A percentile compares a stretch with the other conserved stretches of the same genome.
Conservation (phyloP, 2,888 invertebrate genomes). For the Elgonia sp. region DNA sequence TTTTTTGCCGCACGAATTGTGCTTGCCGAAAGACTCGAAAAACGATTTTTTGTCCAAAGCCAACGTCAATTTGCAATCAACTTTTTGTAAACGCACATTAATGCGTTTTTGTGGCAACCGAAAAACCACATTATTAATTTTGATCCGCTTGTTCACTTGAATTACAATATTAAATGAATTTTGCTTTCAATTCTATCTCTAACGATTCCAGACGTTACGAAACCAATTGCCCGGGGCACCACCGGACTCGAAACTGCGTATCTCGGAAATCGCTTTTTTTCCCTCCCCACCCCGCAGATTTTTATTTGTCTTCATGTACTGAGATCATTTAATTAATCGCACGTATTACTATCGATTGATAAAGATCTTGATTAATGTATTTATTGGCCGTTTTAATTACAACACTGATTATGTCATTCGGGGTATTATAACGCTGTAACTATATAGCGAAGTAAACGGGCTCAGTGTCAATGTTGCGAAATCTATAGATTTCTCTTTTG, state of each 20-base stretch:
- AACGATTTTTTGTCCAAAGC: slow-evolving; percentile 3
- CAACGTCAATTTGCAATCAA: slow-evolving; percentile 45
- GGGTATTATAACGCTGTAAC: slow-evolving; percentile 68
- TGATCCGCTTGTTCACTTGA: background rate
- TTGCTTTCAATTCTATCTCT: slow-evolving; percentile 46
- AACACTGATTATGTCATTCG: slow-evolving; percentile 69
- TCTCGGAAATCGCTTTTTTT: slow-evolving; percentile 12
- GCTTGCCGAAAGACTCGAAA: slow-evolving; percentile 20
- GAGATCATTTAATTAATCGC: slow-evolving; percentile 44
- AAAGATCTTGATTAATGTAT: slow-evolving; percentile 61
- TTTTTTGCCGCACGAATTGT: slow-evolving; percentile 29
- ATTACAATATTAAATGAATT: slow-evolving; percentile 24
- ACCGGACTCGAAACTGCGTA: slow-evolving; percentile 3
- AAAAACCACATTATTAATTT: slow-evolving; percentile 47
- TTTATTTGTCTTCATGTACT: background rate
- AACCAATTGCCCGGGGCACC: background rate
- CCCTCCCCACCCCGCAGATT: background rate
- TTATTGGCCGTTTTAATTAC: slow-evolving; percentile 66
- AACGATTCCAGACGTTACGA: slow-evolving; percentile 29
- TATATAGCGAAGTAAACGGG: slow-evolving; percentile 71
- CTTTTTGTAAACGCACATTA: slow-evolving; percentile 53
- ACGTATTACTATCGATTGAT: slow-evolving; percentile 43
- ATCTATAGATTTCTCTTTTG: slow-evolving; percentile 82
- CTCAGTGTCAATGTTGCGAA: slow-evolving; percentile 82
- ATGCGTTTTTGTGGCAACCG: background rate